Evolutionary conservation across 2,113 vertebrate species (phyloP).

Genomic region (Orthochromis malagaraziensis): DNA sequence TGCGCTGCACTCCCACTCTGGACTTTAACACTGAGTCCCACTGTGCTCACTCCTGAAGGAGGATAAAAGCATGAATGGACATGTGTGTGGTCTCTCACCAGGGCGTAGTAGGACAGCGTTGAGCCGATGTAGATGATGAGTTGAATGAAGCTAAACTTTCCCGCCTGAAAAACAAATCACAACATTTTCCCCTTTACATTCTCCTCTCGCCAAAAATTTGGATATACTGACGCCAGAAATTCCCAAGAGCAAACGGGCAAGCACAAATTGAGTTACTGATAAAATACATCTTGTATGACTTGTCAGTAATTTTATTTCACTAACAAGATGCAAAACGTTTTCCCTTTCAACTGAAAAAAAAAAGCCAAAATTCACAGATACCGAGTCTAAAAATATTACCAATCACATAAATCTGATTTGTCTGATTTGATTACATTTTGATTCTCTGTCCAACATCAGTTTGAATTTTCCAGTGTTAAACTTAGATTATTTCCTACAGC

Average conservation of each 20-base stretch:
- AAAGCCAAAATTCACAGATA: neutral
- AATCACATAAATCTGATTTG: neutral
- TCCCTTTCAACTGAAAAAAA: neutral
- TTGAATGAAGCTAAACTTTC: constrained; percentile 74
- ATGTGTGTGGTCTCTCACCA: constrained; percentile 68
- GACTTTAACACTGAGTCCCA: neutral
- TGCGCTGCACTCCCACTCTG: neutral
- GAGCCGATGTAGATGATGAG: constrained; percentile 79
- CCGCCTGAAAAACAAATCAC: constrained; percentile 66
- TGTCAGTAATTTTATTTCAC: neutral
- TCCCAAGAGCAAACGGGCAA: neutral
- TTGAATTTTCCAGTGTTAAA: neutral
- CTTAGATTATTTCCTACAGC: neutral
- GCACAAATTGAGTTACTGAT: neutral
- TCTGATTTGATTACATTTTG: neutral
- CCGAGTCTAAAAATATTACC: neutral
- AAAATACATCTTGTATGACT: neutral
- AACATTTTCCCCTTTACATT: neutral
- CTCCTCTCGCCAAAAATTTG: neutral
- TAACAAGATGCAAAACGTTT: neutral
- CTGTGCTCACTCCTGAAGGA: neutral
- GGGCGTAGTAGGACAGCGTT: constrained; percentile 79
- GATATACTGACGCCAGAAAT: neutral
- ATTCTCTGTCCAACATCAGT: neutral
- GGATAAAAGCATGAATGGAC: neutral